Conservation (phyloP, 2,888 invertebrate species). For the Anaspis maculata region DNA sequence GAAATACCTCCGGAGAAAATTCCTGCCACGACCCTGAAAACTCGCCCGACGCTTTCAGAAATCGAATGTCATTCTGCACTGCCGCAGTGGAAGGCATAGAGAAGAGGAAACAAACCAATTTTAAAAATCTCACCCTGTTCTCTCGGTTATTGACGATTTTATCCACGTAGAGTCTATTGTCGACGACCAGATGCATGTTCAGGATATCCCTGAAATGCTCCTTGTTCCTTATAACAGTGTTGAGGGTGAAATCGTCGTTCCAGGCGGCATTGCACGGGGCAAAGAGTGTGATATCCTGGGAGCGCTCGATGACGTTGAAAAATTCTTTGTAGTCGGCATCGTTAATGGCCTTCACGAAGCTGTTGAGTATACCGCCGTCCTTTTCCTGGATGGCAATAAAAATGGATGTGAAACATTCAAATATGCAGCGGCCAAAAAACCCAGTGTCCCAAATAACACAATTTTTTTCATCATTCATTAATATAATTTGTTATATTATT, state of each 20-base stretch:
- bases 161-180: constrained; percentile 62
- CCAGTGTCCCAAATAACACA: constrained; percentile 1
- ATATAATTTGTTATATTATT: too few relatives aligned
- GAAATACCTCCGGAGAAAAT: too few relatives aligned
- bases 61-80: too few relatives aligned
- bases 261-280: constrained; percentile 87
- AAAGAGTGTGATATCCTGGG: constrained; percentile 73
- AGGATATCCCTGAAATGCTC: constrained; percentile 68
- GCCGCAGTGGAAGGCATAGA: too few relatives aligned
- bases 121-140: constrained; percentile 15
- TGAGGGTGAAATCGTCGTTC: constrained; percentile 60
- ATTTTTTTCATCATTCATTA: too few relatives aligned
- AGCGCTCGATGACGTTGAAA: constrained; percentile 58
- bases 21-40: too few relatives aligned
- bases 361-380: constrained; percentile 67
- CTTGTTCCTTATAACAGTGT: constrained; percentile 60
- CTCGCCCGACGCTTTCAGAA: too few relatives aligned
- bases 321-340: constrained; percentile 65
- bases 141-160: constrained; percentile 63
- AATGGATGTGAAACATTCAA: constrained; percentile 5
- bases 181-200: constrained; percentile 72
- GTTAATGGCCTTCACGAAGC: constrained; percentile 74
- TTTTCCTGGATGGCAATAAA: constrained; percentile 47
- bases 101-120: too few relatives aligned
- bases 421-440: neutral